phyloP scores from a whole-genome alignment of 2,888 invertebrate species.

The Thecophora atra region DNA sequence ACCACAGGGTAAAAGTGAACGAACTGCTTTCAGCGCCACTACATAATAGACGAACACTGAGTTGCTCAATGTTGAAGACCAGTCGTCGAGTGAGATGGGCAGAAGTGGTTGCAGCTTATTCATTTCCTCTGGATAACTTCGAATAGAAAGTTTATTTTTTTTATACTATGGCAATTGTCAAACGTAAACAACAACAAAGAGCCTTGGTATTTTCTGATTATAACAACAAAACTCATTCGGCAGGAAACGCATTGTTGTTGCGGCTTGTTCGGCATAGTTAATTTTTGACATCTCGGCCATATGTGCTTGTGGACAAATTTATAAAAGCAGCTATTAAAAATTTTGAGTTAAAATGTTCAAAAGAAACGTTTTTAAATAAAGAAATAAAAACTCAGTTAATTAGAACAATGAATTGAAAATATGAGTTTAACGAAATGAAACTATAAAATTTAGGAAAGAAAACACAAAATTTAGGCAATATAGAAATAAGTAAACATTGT shows the following conservation, averaged over 20 bases:
- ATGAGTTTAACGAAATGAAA: too few relatives aligned
- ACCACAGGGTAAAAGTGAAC: neutral
- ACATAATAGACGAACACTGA: neutral
- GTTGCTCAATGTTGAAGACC: neutral
- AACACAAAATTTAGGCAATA: too few relatives aligned
- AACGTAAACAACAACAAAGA: slow-evolving; percentile 54
- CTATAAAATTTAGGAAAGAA: too few relatives aligned
- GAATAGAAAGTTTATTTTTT: slow-evolving; percentile 24
- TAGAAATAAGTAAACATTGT: too few relatives aligned
- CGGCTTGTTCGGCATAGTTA: slow-evolving; percentile 27
- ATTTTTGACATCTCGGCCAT: slow-evolving; percentile 32
- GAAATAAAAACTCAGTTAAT: neutral
- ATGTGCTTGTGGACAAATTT: slow-evolving; percentile 27
- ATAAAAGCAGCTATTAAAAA: neutral
- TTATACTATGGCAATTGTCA: slow-evolving; percentile 41
- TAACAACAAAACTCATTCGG: slow-evolving; percentile 35
- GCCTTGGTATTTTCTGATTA: neutral
- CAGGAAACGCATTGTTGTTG: slow-evolving; percentile 39
- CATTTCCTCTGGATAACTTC: slow-evolving; percentile 5
- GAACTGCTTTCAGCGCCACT: neutral
- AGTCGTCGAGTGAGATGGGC: neutral
- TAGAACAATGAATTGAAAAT: too few relatives aligned
- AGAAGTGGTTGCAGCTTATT: neutral
- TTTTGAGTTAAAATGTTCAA: neutral
- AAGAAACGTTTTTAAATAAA: neutral